Evolutionary conservation across 2,113 vertebrate species (phyloP).

Genomic region (Brienomyrus longianalis): DNA sequence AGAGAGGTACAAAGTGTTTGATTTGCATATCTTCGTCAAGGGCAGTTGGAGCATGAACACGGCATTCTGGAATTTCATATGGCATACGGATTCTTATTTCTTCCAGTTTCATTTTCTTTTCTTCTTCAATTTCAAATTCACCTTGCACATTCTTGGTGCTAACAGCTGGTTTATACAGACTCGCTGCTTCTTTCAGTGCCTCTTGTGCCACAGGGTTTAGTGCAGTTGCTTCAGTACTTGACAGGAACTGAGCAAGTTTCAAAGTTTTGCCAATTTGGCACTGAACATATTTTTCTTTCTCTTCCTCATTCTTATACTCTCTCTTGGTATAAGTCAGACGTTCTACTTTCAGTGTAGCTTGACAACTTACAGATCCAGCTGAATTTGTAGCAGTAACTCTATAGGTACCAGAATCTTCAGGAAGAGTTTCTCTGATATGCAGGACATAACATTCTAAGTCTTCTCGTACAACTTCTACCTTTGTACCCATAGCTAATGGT

Average conservation of each 20-base stretch:
- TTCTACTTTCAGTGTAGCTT: constrained; percentile 85
- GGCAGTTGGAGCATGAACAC: constrained; percentile 60
- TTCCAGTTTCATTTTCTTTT: constrained; percentile 66
- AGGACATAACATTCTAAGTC: constrained; percentile 82
- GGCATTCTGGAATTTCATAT: constrained; percentile 83
- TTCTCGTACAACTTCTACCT: constrained; percentile 83
- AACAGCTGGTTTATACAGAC: constrained; percentile 89
- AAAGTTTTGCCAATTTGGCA: constrained; percentile 93
- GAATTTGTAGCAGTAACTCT: constrained; percentile 90
- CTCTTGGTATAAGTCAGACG: constrained; percentile 83
- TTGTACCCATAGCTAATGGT: constrained; percentile 73
- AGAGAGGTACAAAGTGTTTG: constrained; percentile 87
- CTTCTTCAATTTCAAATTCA: constrained; percentile 78
- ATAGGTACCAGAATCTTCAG: constrained; percentile 88
- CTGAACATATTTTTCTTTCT: constrained; percentile 72
- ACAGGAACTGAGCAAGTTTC: constrained; percentile 86
- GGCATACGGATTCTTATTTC: constrained; percentile 85
- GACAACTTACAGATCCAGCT: constrained; percentile 84
- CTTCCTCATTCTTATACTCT: constrained; percentile 83
- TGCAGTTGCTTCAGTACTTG: constrained; percentile 69
- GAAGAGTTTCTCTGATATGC: constrained; percentile 84
- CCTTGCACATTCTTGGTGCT: constrained; percentile 91
- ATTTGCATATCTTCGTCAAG: constrained; percentile 84
- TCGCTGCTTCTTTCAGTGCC: constrained; percentile 85
- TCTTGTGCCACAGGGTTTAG: constrained; percentile 88